Base-by-base conservation (phyloP, 2,797 vertebrate species). In the Esox lucius region DNA sequence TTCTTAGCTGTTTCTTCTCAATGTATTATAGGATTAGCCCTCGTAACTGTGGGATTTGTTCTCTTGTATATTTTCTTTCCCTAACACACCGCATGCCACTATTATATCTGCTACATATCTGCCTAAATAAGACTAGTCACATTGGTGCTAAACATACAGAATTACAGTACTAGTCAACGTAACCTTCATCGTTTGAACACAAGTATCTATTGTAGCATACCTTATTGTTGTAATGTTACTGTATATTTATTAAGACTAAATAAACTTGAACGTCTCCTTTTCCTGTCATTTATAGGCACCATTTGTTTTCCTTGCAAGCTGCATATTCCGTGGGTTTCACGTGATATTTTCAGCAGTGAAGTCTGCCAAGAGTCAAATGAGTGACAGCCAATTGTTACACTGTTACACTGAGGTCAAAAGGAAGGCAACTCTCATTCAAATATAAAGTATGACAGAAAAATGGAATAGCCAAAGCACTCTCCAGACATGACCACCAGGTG, bases 401-500 rank as follows among this genome's bases (percentile, higher is more conserved):
- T 3, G 15, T 3, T 12, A 16, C 51, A 19, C 51, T 53, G 51
- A 56, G 5, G 0, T 2, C 5, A 19, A 6, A n/a, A 53, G 53
- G 5, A 56, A 51, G 2, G 51, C n/a, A n/a, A n/a, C n/a, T 9
- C n/a, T 22, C 7, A 59, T 11, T 12, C n/a, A 59, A 24, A 24
- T 51, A 3, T 2, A 24, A 4, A 67, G 68, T 46, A 51, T 15
- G 17, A 17, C 12, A 2, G 12, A 13, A 70, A 62, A 24, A 13
- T 24, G 3, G 0, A 53, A n/a, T 3, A 22, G 67, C 39, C 2
- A 16, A 17, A 33, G 15, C 12, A 24, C 28, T 12, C 22, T 13
- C 5, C 62, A 33, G 26, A 62, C n/a, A 19, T 46, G 8, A n/a
- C 76, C 80, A 82, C 72, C n/a, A 83, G 81, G 75, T 75, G 84